phyloP scores from a whole-genome alignment of 2,113 vertebrate species.

The Oceanites oceanicus region DNA sequence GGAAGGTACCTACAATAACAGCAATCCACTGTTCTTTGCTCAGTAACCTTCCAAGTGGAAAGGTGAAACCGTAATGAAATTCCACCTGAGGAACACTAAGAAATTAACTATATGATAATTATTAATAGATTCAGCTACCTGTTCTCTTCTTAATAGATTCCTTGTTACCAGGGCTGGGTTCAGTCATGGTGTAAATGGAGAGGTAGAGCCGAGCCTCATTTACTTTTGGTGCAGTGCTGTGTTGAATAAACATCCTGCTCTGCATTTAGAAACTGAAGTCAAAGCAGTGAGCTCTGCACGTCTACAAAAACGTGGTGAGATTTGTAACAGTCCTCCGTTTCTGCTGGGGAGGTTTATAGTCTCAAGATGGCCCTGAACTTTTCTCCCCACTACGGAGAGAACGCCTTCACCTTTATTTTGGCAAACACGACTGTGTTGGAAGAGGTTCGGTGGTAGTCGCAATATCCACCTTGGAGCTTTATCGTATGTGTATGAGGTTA shows the following conservation, averaged over 20 bases:
- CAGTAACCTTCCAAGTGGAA: neutral
- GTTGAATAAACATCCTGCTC: neutral
- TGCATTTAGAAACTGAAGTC: neutral
- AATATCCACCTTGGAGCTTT: neutral
- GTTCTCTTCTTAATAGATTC: neutral
- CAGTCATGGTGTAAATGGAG: neutral
- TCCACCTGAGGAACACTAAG: neutral
- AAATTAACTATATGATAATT: neutral
- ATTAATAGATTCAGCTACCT: neutral
- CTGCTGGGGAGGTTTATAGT: neutral
- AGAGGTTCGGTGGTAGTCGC: neutral
- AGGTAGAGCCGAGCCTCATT: neutral
- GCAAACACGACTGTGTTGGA: accelerated
- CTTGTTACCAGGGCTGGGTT: neutral
- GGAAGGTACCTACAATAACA: neutral
- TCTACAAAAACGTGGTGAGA: accelerated
- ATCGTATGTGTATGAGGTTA: accelerated
- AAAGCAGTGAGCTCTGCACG: neutral
- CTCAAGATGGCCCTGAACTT: neutral
- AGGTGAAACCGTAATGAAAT: neutral
- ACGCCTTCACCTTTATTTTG: neutral
- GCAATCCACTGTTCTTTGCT: neutral
- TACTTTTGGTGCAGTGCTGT: neutral
- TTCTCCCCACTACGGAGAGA: neutral
- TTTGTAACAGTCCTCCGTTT: neutral